These are phyloP conservation scores for Uria aalge DNA, from an alignment of 2,113 vertebrate genomes.

Conservation along the genomic window DNA sequence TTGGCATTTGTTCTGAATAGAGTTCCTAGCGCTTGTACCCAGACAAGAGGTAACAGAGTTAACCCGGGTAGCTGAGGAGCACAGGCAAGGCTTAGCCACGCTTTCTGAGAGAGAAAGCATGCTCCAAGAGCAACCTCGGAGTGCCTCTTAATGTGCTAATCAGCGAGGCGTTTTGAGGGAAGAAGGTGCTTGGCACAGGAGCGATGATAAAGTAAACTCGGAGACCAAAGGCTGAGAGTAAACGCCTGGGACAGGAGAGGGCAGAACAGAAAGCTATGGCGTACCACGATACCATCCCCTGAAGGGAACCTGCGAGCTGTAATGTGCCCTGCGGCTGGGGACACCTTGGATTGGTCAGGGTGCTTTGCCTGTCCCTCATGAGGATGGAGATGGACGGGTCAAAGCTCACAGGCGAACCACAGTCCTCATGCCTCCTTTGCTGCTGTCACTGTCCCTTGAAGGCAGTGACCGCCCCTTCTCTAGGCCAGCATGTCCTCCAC, in stretches of 20 bases:
- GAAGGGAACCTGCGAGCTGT: not conserved
- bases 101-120: not conserved
- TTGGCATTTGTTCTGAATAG: not conserved
- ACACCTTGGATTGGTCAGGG: rapidly evolving
- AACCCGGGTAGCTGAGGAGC: no score
- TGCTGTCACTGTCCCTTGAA: rapidly evolving
- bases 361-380: not conserved
- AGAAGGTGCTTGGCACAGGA: not conserved
- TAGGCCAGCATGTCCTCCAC: rapidly evolving
- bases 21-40: not conserved
- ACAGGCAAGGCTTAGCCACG: not conserved
- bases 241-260: not conserved
- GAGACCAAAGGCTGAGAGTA: not conserved
- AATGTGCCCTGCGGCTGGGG: not conserved
- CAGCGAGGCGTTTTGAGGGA: not conserved
- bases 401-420: rapidly evolving
- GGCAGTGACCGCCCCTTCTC: not conserved
- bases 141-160: rapidly evolving
- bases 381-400: not conserved
- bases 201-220: not conserved
- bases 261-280: not conserved
- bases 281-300: not conserved
- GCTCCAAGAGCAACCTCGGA: no score
- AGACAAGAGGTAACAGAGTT: not conserved
- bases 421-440: not conserved